phyloP scores from a whole-genome alignment of 2,113 vertebrate genomes.

The Brachyhypopomus gauderio region DNA sequence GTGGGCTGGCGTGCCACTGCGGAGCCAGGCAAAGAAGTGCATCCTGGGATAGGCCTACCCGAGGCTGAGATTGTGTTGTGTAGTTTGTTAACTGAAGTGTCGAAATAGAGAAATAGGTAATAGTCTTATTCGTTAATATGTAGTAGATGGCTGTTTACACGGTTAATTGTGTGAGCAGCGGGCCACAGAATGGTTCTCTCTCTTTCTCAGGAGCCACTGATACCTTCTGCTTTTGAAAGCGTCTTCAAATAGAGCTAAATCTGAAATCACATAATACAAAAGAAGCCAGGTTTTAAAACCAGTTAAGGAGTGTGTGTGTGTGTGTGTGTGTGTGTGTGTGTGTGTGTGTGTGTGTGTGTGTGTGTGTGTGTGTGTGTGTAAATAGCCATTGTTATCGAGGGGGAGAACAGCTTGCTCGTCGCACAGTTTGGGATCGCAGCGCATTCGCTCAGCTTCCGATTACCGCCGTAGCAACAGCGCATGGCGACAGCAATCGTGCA shows the following conservation, averaged over 20 bases:
- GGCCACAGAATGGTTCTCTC: background rate
- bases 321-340: background rate
- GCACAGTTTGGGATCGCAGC: constrained; percentile 34
- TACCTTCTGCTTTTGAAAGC: background rate
- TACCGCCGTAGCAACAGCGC: constrained; percentile 36
- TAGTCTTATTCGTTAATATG: background rate
- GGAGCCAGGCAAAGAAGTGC: constrained; percentile 29
- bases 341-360: too few relatives aligned
- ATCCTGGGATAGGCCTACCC: constrained; percentile 29
- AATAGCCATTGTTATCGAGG: constrained; percentile 38
- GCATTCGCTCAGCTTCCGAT: constrained; percentile 45
- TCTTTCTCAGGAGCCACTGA: background rate
- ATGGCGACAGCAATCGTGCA: constrained; percentile 49
- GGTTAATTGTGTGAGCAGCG: background rate
- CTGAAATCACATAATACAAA: constrained; percentile 16
- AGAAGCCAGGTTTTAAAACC: constrained; percentile 32
- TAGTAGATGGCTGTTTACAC: background rate
- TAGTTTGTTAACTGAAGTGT: constrained; percentile 11
- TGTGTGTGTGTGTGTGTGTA: constrained; percentile 21
- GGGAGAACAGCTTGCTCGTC: constrained; percentile 40
- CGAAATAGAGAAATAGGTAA: background rate
- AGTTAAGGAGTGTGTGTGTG: constrained; percentile 37
- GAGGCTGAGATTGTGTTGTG: constrained; percentile 6
- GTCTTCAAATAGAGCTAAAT: background rate
- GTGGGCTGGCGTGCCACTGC: constrained; percentile 41